Conservation (phyloP, 2,797 vertebrate genomes). For the Ctenochaetus hawaiiensis region DNA sequence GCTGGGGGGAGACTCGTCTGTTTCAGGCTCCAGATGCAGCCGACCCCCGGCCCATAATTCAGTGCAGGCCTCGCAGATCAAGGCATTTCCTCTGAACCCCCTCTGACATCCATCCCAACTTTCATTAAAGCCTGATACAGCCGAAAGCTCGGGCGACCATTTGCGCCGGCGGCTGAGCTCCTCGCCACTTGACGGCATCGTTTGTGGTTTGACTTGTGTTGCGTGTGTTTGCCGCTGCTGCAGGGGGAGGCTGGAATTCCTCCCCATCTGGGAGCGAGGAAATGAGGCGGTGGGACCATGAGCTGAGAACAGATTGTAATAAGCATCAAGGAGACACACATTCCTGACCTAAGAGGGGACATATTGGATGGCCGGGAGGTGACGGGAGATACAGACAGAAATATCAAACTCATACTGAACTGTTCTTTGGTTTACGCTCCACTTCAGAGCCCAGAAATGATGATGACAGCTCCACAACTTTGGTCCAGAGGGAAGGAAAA, state of each 20-base stretch:
- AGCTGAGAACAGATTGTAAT: slow-evolving; percentile 24
- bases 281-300: slow-evolving; percentile 59
- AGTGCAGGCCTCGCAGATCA: slow-evolving; percentile 67
- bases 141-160: not conserved
- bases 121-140: slow-evolving; percentile 55
- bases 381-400: not conserved
- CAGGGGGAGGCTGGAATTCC: slow-evolving; percentile 42
- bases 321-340: slow-evolving; percentile 14
- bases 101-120: slow-evolving; percentile 47
- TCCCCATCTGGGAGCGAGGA: slow-evolving; percentile 66
- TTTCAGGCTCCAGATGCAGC: slow-evolving; percentile 62
- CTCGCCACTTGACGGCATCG: not conserved
- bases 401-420: not conserved
- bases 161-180: slow-evolving; percentile 4
- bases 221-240: slow-evolving; percentile 22
- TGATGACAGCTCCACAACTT: not conserved
- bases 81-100: slow-evolving; percentile 68
- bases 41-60: slow-evolving; percentile 51
- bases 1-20: slow-evolving; percentile 13
- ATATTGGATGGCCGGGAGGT: slow-evolving; percentile 8
- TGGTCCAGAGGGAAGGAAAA: not conserved
- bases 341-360: slow-evolving; percentile 33
- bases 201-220: slow-evolving; percentile 1
- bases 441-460: no score
- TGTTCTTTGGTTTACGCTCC: no score